Evolutionary conservation across 2,113 vertebrate species (phyloP).

Genomic region (Meles meles): DNA sequence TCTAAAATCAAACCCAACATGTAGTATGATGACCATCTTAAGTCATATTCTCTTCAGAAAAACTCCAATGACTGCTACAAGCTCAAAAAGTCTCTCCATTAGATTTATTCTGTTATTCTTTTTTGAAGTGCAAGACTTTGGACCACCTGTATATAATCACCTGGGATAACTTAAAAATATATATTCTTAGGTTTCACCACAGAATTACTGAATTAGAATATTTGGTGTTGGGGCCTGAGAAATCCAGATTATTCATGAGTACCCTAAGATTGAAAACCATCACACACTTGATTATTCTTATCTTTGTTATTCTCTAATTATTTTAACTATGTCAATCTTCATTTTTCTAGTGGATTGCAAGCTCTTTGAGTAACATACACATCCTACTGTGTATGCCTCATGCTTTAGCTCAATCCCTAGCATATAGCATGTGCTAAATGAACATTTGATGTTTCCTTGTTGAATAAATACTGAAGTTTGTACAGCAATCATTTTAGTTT

Average conservation of each 20-base stretch:
- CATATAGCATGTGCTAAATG: background rate
- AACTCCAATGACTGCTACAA: background rate
- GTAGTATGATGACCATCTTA: background rate
- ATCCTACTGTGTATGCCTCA: background rate
- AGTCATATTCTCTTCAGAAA: background rate
- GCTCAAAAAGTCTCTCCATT: background rate
- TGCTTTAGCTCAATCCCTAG: background rate
- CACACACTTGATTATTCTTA: background rate
- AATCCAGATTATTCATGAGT: background rate
- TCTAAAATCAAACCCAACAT: background rate
- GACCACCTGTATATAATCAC: background rate
- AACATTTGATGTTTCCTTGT: background rate
- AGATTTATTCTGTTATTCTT: background rate
- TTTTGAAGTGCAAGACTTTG: background rate
- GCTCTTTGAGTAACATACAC: background rate
- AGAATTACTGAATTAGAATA: background rate
- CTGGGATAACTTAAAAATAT: background rate
- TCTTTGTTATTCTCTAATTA: background rate
- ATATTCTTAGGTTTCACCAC: background rate
- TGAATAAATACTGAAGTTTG: background rate
- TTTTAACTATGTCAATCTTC: background rate
- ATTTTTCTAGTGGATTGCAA: background rate
- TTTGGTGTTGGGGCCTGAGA: background rate
- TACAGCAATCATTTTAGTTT: background rate
- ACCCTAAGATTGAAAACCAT: background rate